Evolutionary conservation across 1,140 invertebrate genomes (phyloP), one percentile per base, ranked within the genome.

Genomic region (Hormaphis cornu): DNA sequence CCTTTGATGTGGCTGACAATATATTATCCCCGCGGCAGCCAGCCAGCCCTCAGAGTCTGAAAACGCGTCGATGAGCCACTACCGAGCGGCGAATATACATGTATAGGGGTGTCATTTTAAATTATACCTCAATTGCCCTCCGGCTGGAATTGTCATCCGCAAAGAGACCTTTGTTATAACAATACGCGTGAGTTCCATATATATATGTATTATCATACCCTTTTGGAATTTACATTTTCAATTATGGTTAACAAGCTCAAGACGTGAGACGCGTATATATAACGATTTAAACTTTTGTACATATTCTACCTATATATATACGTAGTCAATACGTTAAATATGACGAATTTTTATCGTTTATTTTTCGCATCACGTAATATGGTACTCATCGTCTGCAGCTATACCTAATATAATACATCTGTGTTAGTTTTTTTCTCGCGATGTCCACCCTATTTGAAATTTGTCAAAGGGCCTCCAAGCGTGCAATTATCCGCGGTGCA

Each of bases 101-200:
- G n/a, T n/a, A n/a, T n/a, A 66, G 61, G 61, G 61, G 61, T 50
- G 61, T 50, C 42, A 48, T 66, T 66, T 66, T 50, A 66, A 66
- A 66, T 66, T 66, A n/a, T n/a, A 35, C 28, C 44, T 46, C 42
- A 18, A 33, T 46, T 22, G 61, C 44, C 42, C 44, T 33, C n/a
- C 18, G 20, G 42, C 44, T 28, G n/a, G n/a, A 20, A 63, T 63
- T 63, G 59, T 63, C 59, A 63, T 63, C 35, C 40, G 40, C 58
- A 61, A 61, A 42, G 40, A 28, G 24, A 42, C 37, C 33, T 56
- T 56, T 56, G 53, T 56, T 56, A 56, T 37, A 20, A 44, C 9
- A 20, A 7, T 7, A 1, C 5, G 8, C 16, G 16, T 4, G n/a
- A n/a, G n/a, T n/a, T n/a, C n/a, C n/a, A n/a, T 48, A 24, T 24